Evolutionary conservation across 1,140 invertebrate species (phyloP).

Genomic region (Ridgeia piscesae): DNA sequence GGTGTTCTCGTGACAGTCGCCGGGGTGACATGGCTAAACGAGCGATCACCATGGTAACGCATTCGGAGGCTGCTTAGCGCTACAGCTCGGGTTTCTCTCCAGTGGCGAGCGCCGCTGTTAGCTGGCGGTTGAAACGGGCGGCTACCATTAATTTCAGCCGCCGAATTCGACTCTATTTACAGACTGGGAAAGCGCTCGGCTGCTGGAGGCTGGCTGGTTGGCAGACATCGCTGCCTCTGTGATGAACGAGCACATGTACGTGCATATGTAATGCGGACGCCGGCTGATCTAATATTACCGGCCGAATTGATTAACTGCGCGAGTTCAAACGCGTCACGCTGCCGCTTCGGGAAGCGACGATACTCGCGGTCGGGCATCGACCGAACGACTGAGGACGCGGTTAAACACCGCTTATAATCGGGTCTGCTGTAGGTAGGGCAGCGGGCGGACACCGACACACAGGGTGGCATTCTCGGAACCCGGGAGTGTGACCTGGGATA

Average conservation of each 20-base stretch:
- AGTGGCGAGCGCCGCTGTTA: neutral
- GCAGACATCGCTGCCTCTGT: neutral
- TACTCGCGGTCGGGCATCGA: neutral
- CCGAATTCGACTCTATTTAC: neutral
- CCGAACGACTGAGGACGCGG: neutral
- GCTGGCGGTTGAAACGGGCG: neutral
- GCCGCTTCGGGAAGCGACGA: neutral
- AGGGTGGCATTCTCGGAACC: slow-evolving; percentile 3
- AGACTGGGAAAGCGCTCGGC: neutral
- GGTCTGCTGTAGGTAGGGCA: neutral
- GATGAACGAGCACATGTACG: neutral
- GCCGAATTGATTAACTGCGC: neutral
- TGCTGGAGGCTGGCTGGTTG: neutral
- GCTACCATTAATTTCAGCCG: neutral
- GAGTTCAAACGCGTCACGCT: neutral
- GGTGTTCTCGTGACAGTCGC: neutral
- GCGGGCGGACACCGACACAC: neutral
- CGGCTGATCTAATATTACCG: neutral
- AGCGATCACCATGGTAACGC: neutral
- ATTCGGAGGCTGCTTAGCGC: neutral
- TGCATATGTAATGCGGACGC: neutral
- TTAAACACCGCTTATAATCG: neutral
- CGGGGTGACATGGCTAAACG: neutral
- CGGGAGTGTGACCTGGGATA: neutral
- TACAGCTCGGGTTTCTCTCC: neutral